Evolutionary conservation across 2,113 vertebrate species (phyloP).

Genomic region (Castor canadensis): DNA sequence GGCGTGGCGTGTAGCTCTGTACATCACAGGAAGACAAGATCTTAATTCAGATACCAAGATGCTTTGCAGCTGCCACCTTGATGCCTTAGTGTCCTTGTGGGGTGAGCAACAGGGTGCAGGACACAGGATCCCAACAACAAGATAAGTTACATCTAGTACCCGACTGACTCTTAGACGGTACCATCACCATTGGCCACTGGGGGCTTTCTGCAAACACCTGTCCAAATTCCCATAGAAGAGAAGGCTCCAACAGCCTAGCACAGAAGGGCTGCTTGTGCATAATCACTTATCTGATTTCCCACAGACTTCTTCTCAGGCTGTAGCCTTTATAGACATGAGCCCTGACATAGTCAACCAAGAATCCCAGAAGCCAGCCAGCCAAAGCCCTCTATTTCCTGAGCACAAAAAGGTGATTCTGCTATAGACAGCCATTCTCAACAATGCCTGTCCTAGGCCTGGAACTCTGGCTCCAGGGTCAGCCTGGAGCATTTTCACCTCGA

Average conservation of each 20-base stretch:
- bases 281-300: neutral
- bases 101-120: neutral
- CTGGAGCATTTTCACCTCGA: neutral
- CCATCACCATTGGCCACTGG: neutral
- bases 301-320: neutral
- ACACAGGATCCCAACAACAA: neutral
- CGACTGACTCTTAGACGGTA: neutral
- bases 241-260: neutral
- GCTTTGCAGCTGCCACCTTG: neutral
- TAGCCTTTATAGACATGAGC: neutral
- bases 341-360: neutral
- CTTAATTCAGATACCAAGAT: neutral
- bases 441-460: neutral
- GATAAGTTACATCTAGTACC: neutral
- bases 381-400: neutral
- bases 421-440: neutral
- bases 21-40: neutral
- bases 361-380: neutral
- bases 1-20: neutral
- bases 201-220: neutral
- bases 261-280: fast-evolving
- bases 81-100: fast-evolving
- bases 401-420: neutral
- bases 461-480: neutral
- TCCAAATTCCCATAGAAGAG: neutral